Conservation (phyloP, 2,113 vertebrate genomes). For the Phalacrocorax brasilianus region DNA sequence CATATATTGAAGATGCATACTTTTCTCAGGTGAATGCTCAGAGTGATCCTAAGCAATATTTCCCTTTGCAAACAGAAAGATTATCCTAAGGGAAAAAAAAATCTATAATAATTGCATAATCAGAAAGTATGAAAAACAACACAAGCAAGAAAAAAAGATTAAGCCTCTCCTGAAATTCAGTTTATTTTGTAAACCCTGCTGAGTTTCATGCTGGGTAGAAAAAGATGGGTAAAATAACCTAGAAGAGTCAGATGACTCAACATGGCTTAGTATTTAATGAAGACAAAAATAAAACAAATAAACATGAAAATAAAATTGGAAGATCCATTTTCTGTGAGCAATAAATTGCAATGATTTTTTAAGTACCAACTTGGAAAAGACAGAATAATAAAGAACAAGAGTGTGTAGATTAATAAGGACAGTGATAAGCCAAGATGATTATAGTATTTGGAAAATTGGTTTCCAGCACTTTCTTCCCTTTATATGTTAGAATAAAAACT, state of each 20-base stretch:
- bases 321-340: not conserved
- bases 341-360: not conserved
- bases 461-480: not conserved
- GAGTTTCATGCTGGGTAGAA: not conserved
- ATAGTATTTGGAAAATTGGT: constrained; percentile 13
- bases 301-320: not conserved
- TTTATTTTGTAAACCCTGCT: not conserved
- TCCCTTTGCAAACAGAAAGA: not conserved
- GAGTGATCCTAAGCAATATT: not conserved
- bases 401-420: not conserved
- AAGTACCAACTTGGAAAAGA: not conserved
- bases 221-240: not conserved
- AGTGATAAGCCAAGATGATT: not conserved
- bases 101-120: not conserved
- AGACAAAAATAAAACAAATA: not conserved
- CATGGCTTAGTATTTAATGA: not conserved
- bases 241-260: not conserved
- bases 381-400: not conserved
- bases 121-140: not conserved
- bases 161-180: not conserved
- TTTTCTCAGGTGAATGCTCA: not conserved
- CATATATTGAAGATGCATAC: fast-evolving
- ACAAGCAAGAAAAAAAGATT: not conserved
- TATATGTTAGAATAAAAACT: constrained; percentile 1
- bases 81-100: not conserved